Evolutionary conservation across 2,113 vertebrate species (phyloP).

Genomic region (Thalassoma bifasciatum): DNA sequence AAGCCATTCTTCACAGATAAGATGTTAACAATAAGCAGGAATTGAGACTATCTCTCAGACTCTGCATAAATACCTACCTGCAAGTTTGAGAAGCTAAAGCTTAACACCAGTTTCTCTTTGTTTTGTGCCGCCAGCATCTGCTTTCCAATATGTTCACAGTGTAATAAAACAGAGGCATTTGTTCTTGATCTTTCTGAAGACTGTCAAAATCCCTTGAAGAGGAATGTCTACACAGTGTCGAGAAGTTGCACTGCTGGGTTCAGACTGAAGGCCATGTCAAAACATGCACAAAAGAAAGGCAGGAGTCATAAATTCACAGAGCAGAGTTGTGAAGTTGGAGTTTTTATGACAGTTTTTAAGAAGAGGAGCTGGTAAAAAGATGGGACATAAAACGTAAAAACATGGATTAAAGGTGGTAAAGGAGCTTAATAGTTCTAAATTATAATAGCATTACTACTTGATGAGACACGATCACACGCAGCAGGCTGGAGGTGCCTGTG

Average conservation of each 20-base stretch:
- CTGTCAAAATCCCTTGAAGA: background rate
- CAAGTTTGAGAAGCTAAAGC: conserved; percentile 3
- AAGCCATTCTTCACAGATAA: conserved; percentile 21
- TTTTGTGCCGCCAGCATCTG: background rate
- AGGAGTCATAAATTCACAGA: conserved; percentile 1
- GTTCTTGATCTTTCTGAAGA: conserved; percentile 3
- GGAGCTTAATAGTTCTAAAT: conserved; percentile 51
- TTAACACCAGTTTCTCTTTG: background rate
- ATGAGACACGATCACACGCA: conserved; percentile 35
- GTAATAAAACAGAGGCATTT: conserved; percentile 1
- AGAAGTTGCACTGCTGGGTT: conserved; percentile 3
- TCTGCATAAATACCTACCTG: background rate
- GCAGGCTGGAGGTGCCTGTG: conserved; percentile 48
- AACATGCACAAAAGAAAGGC: background rate
- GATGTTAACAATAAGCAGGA: conserved; percentile 7
- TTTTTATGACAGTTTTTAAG: conserved; percentile 13
- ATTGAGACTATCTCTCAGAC: conserved; percentile 1
- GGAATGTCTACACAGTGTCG: background rate
- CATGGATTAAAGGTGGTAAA: conserved; percentile 40
- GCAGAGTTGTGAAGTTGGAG: background rate
- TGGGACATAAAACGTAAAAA: conserved; percentile 49
- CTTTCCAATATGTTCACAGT: conserved; percentile 2
- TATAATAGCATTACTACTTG: conserved; percentile 66
- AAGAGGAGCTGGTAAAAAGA: conserved; percentile 19
- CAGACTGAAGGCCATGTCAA: conserved; percentile 7